A percentile compares a stretch with the other conserved stretches of the same genome.
phyloP scores from a whole-genome alignment of 2,888 invertebrate genomes.

The Polymixis lichenea region DNA sequence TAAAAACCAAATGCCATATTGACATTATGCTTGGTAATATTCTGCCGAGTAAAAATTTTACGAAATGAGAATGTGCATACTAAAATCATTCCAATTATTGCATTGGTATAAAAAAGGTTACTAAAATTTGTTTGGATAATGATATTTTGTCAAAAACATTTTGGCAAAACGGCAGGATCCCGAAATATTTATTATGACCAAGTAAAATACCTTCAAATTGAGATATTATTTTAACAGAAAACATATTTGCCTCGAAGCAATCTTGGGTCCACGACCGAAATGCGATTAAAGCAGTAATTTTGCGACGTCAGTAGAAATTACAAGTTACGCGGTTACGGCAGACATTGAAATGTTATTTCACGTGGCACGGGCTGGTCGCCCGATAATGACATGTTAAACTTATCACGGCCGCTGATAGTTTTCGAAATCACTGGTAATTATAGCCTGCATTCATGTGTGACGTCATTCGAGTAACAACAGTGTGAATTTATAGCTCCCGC shows the following conservation, averaged over 20 bases:
- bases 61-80: no score
- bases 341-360: conserved; percentile 64
- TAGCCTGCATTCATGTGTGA: conserved; percentile 60
- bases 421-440: conserved; percentile 71
- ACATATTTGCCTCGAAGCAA: conserved; percentile 31
- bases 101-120: no score
- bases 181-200: neutral
- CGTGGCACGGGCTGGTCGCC: conserved; percentile 44
- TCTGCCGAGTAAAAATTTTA: no score
- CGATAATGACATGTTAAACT: conserved; percentile 75
- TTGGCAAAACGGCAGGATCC: no score
- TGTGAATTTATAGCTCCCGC: conserved; percentile 60
- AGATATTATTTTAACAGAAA: conserved; percentile 12
- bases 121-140: no score
- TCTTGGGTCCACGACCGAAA: conserved; percentile 47
- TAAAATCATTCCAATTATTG: no score
- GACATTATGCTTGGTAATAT: no score
- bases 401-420: conserved; percentile 71
- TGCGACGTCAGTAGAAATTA: conserved; percentile 68
- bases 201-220: conserved; percentile 9
- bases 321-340: conserved; percentile 60
- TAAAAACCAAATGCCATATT: no score
- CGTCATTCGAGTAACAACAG: conserved; percentile 40
- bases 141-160: no score
- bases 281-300: conserved; percentile 76